Evolutionary conservation across 2,888 invertebrate species (phyloP).

Genomic region (Cosmia trapezina): DNA sequence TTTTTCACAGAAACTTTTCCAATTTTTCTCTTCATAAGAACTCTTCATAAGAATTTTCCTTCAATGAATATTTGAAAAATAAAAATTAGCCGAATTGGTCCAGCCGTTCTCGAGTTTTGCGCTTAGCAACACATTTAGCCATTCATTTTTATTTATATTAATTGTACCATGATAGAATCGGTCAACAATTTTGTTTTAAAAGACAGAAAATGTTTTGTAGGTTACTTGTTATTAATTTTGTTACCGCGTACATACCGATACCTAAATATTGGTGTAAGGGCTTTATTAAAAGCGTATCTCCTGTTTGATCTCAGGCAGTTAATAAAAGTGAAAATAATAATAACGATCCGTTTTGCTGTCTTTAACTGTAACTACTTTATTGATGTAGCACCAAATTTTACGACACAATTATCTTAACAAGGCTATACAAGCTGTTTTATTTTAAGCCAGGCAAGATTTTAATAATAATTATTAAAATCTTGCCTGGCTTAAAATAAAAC

Average conservation of each 20-base stretch:
- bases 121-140: no score
- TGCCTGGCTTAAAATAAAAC: no score
- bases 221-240: background rate
- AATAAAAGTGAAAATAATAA: background rate
- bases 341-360: background rate
- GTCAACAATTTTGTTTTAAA: background rate
- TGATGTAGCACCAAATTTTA: background rate
- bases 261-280: background rate
- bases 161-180: background rate
- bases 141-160: background rate
- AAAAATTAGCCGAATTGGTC: no score
- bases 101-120: no score
- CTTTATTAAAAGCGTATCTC: background rate
- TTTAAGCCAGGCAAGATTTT: background rate
- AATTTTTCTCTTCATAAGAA: no score
- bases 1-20: background rate
- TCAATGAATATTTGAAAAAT: no score
- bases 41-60: no score
- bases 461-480: no score
- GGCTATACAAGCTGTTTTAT: background rate
- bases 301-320: slow-evolving; percentile 37
- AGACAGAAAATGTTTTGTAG: background rate
- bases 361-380: background rate
- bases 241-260: background rate
- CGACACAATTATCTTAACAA: slow-evolving; percentile 1